Conservation (phyloP, 2,888 invertebrate genomes). For the Cacoxenus indagator region DNA sequence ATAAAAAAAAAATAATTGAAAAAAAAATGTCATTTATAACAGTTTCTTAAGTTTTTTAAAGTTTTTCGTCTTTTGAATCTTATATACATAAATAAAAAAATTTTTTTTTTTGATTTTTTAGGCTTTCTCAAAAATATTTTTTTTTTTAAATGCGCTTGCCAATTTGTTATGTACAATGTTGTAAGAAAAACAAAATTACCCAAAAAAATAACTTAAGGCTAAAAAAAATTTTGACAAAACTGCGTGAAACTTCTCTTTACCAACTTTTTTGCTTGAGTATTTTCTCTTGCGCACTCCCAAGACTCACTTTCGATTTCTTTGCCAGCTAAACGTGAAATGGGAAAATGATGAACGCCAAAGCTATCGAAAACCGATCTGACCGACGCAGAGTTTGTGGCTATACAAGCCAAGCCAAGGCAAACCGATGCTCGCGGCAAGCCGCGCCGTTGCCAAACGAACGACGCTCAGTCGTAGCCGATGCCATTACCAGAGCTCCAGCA, state of each 20-base stretch:
- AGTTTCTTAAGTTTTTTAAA: no score
- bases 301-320: slow-evolving; percentile 70
- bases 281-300: slow-evolving; percentile 51
- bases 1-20: neutral
- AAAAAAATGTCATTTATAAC: no score
- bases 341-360: slow-evolving; percentile 67
- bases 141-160: neutral
- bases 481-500: neutral
- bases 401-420: neutral
- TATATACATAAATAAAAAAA: neutral
- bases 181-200: neutral
- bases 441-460: neutral
- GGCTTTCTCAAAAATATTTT: neutral
- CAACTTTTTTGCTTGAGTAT: slow-evolving; percentile 9
- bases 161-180: neutral
- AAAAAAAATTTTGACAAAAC: neutral
- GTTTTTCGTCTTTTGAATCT: no score
- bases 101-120: neutral
- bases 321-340: slow-evolving; percentile 69
- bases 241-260: slow-evolving; percentile 2
- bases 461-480: neutral
- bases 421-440: neutral
- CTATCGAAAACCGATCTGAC: slow-evolving; percentile 53
- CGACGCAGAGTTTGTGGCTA: neutral
- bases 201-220: neutral